A percentile compares a stretch with the other conserved stretches of the same genome.
These are phyloP conservation scores for Scatophagus argus DNA, from an alignment of 2,113 vertebrate genomes.

Conservation along the genomic window DNA sequence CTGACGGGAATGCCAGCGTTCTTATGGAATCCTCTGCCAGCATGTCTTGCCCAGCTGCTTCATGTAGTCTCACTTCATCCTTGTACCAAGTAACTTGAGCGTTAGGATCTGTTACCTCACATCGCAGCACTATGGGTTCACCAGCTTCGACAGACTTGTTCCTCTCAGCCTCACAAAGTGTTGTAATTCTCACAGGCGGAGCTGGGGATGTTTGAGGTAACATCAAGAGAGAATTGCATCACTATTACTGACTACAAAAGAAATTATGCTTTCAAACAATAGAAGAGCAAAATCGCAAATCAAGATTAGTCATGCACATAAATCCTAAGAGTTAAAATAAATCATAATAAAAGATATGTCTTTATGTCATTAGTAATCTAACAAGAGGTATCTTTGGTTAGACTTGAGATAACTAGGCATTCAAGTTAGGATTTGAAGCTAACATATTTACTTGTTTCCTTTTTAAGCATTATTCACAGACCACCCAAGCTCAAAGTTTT, in stretches of 20 bases:
- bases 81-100: constrained; percentile 74
- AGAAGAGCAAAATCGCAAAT: constrained; percentile 50
- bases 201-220: constrained; percentile 82
- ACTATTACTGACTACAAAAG: constrained; percentile 68
- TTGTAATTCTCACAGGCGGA: constrained; percentile 76
- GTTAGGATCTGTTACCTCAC: constrained; percentile 73
- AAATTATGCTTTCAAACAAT: constrained; percentile 39
- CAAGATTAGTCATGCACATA: constrained; percentile 76
- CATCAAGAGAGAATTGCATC: constrained; percentile 79
- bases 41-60: constrained; percentile 63
- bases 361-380: constrained; percentile 66
- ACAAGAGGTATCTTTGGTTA: constrained; percentile 63
- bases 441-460: constrained; percentile 36
- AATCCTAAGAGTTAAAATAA: constrained; percentile 50
- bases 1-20: constrained; percentile 69
- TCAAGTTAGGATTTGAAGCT: constrained; percentile 63
- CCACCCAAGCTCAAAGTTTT: constrained; percentile 53
- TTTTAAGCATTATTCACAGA: constrained; percentile 40
- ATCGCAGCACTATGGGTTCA: constrained; percentile 67
- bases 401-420: constrained; percentile 62
- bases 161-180: constrained; percentile 74
- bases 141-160: constrained; percentile 74
- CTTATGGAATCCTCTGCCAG: constrained; percentile 69
- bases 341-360: constrained; percentile 37
- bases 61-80: constrained; percentile 68